These are phyloP conservation scores for Lutraria lutraria DNA, from an alignment of 2,888 invertebrate species.

Conservation along the genomic window DNA sequence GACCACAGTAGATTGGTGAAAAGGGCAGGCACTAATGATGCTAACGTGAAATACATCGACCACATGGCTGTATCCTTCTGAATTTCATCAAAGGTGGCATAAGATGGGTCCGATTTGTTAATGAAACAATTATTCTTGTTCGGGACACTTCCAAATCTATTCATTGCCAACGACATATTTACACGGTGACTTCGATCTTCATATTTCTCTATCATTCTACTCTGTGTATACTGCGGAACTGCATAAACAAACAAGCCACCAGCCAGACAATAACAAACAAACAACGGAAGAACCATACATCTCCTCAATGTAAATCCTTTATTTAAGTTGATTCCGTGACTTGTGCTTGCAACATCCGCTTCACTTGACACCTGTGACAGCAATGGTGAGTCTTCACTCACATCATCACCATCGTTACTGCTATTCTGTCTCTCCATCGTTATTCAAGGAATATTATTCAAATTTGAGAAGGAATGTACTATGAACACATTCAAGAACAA, in stretches of 20 bases:
- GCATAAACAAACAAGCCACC: slow-evolving; percentile 41
- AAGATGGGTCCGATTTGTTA: slow-evolving; percentile 38
- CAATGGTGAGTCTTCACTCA: neutral
- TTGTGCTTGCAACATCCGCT: neutral
- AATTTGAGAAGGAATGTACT: neutral
- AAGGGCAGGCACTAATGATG: slow-evolving; percentile 54
- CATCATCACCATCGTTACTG: neutral
- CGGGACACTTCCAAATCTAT: no score
- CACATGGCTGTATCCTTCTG: slow-evolving; percentile 62
- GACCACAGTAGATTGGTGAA: slow-evolving; percentile 61
- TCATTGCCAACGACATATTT: neutral
- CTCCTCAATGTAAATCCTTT: slow-evolving; percentile 38
- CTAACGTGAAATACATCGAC: slow-evolving; percentile 51
- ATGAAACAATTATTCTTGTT: neutral
- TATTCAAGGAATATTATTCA: neutral
- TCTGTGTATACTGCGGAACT: slow-evolving; percentile 56
- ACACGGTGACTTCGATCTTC: neutral
- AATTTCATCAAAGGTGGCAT: slow-evolving; percentile 33
- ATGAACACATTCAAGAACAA: neutral
- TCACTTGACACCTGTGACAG: neutral
- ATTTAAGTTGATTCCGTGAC: neutral
- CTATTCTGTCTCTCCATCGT: neutral
- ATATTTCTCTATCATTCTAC: slow-evolving; percentile 31
- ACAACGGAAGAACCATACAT: slow-evolving; percentile 44
- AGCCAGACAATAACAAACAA: slow-evolving; percentile 46